phyloP scores from a whole-genome alignment of 2,888 invertebrate genomes.

The Epiblema foenella region DNA sequence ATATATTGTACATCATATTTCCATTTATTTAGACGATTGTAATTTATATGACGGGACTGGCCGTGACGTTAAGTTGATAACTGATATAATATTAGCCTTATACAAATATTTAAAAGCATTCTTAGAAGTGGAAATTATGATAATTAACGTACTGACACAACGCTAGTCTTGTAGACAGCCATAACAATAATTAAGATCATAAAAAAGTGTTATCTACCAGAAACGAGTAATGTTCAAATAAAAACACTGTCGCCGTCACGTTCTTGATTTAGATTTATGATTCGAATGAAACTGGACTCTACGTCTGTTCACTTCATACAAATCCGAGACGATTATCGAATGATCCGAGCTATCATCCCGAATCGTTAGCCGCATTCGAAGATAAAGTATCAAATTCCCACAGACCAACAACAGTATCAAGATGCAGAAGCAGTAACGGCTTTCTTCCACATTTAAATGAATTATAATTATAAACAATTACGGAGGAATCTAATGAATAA shows the following conservation, averaged over 20 bases:
- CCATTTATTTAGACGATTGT: slow-evolving; percentile 10
- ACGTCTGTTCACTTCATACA: slow-evolving; percentile 12
- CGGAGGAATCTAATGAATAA: slow-evolving; percentile 75
- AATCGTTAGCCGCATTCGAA: slow-evolving; percentile 48
- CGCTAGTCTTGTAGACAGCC: slow-evolving; percentile 64
- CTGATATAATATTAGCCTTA: slow-evolving; percentile 49
- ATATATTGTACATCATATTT: background rate
- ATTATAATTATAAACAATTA: slow-evolving; percentile 83
- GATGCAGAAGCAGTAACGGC: slow-evolving; percentile 67
- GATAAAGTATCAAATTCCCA: slow-evolving; percentile 78
- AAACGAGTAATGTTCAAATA: slow-evolving; percentile 79
- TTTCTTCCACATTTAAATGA: slow-evolving; percentile 74
- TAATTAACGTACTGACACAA: slow-evolving; percentile 75
- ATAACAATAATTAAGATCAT: slow-evolving; percentile 78
- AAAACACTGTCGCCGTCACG: slow-evolving; percentile 70
- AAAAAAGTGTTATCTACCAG: slow-evolving; percentile 74
- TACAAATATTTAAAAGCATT: slow-evolving; percentile 57
- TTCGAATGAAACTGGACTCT: slow-evolving; percentile 43
- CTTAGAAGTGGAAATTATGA: slow-evolving; percentile 74
- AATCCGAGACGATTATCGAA: slow-evolving; percentile 44
- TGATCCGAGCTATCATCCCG: slow-evolving; percentile 7
- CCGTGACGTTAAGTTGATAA: slow-evolving; percentile 47
- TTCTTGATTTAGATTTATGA: slow-evolving; percentile 74
- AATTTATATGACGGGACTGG: slow-evolving; percentile 38
- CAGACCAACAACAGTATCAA: slow-evolving; percentile 67